Base-by-base conservation (phyloP, 2,113 vertebrate species). In the Nesoenas mayeri region DNA sequence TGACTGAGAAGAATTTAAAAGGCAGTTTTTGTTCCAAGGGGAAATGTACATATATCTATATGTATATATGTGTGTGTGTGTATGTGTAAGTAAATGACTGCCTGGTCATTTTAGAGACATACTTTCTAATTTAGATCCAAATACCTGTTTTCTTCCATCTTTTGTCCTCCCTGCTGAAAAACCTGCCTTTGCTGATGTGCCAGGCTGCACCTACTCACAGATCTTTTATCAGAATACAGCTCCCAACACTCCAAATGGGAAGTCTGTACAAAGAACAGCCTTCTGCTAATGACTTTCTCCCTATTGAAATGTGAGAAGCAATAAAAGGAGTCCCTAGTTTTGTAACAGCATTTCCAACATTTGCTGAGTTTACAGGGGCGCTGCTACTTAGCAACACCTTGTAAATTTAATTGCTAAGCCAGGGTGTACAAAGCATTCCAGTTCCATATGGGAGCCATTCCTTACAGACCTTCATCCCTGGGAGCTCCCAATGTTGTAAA, bases 1-100 rank as follows among this genome's bases (percentile, higher is more conserved):
- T 97, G 97, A 98, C 97, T 97, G 97, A 98, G 95, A 98, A 97
- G 98, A 98, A 98, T 98, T 98, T 97, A 97, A 98, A 98, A 97
- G 95, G 95, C 95, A 97, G 86, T 92, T 93, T 92, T 86, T 81
- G 44, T 85, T 85, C 65, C 74, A 89, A 96, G 89, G 95, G 95
- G 96, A 97, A 96, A 96, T 93, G 65, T 42, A 77, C 78, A 79
- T 91, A 18, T 70, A 26, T 82, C 31, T 74, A 14, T 26, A 3
- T 19, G 6, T 10, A 15, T 16, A 4, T 24, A 17, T 32, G 7
- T 42, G 12, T 1, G 0, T n/a, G 5, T 88, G 51, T 24, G 10
- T n/a, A n/a, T 62, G 73, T 89, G 88, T 89, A 81, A 94, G 85
- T 53, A 94, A 85, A 90, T 86, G 65, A 67, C 77, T 89, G 58